These are phyloP conservation scores for Cynodonichthys magdalenae DNA, from an alignment of 2,797 vertebrate species.

Conservation along the genomic window DNA sequence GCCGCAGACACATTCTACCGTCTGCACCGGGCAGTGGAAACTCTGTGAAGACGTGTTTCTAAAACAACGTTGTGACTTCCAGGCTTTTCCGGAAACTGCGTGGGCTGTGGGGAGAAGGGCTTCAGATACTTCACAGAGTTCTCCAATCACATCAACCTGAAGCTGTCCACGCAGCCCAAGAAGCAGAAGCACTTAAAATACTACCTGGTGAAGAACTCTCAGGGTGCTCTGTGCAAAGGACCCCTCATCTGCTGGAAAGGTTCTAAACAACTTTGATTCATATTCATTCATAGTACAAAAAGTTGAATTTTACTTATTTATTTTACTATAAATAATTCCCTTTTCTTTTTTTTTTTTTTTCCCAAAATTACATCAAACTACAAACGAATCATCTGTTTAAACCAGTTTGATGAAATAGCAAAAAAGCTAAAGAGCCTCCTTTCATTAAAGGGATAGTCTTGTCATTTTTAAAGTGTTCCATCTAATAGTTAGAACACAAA, in stretches of 20 bases:
- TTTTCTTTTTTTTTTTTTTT: too few relatives aligned
- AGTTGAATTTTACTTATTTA: background rate
- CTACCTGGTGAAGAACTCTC: slow-evolving; percentile 95
- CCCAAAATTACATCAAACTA: too few relatives aligned
- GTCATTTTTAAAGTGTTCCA: too few relatives aligned
- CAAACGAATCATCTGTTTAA: too few relatives aligned
- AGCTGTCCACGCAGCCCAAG: slow-evolving; percentile 98
- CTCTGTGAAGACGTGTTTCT: background rate
- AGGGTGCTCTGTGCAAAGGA: slow-evolving; percentile 95
- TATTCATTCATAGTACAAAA: background rate
- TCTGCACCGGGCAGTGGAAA: too few relatives aligned
- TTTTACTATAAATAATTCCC: background rate
- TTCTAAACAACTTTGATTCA: slow-evolving; percentile 45
- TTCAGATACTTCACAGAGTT: slow-evolving; percentile 99
- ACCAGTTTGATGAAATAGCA: too few relatives aligned
- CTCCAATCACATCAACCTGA: slow-evolving; percentile 99
- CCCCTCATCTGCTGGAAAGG: slow-evolving; percentile 99
- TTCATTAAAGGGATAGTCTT: too few relatives aligned
- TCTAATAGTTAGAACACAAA: too few relatives aligned
- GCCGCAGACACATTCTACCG: background rate
- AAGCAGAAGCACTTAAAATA: slow-evolving; percentile 99
- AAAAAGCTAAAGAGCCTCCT: too few relatives aligned
- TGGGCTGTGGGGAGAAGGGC: slow-evolving; percentile 97
- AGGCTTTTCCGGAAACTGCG: slow-evolving; percentile 99
- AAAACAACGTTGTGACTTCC: slow-evolving; percentile 13